Evolutionary conservation across 2,113 vertebrate genomes (phyloP).

Genomic region (Scophthalmus maximus): DNA sequence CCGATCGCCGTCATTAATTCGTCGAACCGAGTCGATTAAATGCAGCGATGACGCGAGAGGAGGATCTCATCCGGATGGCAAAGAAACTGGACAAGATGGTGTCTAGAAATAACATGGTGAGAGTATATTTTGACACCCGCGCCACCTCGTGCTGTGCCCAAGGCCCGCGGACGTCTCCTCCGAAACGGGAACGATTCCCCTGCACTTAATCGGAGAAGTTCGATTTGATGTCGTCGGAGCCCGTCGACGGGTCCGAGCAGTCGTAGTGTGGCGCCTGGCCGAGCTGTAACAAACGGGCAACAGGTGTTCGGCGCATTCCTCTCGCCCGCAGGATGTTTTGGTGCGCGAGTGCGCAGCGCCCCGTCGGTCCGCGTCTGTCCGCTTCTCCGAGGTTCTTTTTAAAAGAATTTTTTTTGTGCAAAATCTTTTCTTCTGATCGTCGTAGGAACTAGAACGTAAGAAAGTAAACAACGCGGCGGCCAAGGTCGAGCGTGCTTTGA

Average conservation of each 20-base stretch:
- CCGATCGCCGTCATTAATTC: not conserved
- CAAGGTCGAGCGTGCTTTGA: constrained; percentile 40
- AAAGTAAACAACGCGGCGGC: constrained; percentile 53
- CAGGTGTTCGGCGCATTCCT: constrained; percentile 76
- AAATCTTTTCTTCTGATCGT: no score
- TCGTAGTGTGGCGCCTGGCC: constrained; percentile 18
- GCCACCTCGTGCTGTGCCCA: constrained; percentile 45
- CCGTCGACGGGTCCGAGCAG: no score
- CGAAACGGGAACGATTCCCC: not conserved
- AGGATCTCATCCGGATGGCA: constrained; percentile 91
- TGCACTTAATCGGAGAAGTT: not conserved
- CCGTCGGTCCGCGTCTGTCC: not conserved
- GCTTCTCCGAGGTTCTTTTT: not conserved
- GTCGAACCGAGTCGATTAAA: constrained; percentile 50
- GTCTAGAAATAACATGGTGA: constrained; percentile 93
- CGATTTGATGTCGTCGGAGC: not conserved
- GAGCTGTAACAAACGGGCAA: constrained; percentile 60
- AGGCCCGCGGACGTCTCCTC: constrained; percentile 20
- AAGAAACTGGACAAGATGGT: constrained; percentile 97
- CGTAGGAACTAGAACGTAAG: no score
- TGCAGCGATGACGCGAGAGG: constrained; percentile 88
- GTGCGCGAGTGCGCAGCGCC: not conserved
- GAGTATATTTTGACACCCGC: constrained; percentile 74
- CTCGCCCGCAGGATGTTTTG: not conserved
- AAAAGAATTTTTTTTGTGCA: not conserved